These are phyloP conservation scores for Corvus hawaiiensis DNA, from an alignment of 2,113 vertebrate species.

Conservation along the genomic window DNA sequence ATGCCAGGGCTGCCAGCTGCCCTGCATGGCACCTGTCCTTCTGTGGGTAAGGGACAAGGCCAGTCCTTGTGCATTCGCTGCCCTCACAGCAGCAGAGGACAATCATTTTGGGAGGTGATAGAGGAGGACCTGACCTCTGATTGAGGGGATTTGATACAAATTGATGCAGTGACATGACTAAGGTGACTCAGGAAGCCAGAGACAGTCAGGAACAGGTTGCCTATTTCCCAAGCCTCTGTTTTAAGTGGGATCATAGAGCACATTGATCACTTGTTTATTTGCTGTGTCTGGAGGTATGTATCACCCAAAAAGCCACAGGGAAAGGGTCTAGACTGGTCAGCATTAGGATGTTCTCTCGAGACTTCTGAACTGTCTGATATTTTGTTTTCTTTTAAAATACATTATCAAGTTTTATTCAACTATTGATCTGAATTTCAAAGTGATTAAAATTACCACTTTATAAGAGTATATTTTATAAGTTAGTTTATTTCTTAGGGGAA, in stretches of 20 bases:
- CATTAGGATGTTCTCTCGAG: background rate
- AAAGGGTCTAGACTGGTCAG: background rate
- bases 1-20: background rate
- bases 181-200: background rate
- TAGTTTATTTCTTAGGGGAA: background rate
- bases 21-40: background rate
- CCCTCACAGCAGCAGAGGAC: background rate
- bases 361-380: background rate
- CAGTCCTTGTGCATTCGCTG: accelerated
- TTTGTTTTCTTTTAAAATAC: background rate
- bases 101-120: background rate
- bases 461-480: background rate
- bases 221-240: background rate
- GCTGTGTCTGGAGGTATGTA: background rate
- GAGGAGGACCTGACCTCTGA: background rate
- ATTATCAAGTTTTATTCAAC: background rate
- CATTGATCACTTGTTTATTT: background rate
- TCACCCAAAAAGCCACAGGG: background rate
- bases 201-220: background rate
- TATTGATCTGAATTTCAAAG: background rate
- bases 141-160: background rate
- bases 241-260: background rate
- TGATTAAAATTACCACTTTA: background rate
- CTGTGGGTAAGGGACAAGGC: background rate
- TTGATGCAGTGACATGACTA: background rate